Evolutionary conservation across 2,797 vertebrate species (phyloP), one percentile per base, ranked within the genome.

Genomic region (Eremophila alpestris): DNA sequence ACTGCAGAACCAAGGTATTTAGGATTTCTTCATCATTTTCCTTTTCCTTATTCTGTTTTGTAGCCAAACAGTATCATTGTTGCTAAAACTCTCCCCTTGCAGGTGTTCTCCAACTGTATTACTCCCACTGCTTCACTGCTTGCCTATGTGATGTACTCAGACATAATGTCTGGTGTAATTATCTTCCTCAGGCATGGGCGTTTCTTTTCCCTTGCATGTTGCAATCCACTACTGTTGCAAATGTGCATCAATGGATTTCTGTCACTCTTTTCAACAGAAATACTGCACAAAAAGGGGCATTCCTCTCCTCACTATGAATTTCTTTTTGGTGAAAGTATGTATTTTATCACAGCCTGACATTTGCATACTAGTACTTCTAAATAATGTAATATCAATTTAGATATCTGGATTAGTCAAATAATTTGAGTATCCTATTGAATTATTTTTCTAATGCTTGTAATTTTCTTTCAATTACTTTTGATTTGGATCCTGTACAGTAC

Each of bases 41-140:
- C 32, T 70, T 93, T 32, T 78, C n/a, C 36, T 90, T 55, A 46
- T 56, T 82, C 74, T 93, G 67, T 89, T 95, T 95, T 95, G 83
- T 90, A 92, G 89, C 54, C 74, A 95, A 95, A 95, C 63, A 93
- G 74, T 67, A 38, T 80, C 54, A 80, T n/a, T 95, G 67, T 90
- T 88, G 90, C 80, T 95, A 70, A 84, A 95, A 79, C 56, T 92
- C 86, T 90, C 30, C 84, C 32, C 38, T 92, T 90, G 90, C 95
- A 97, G 90, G 94, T 95, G 90, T 93, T 96, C 86, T 97, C 78
- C 86, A 93, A 80, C 92, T 94, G 52, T 64, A 56, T 80, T 87
- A 89, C 93, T 92, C 94, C 94, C 92, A 95, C 93, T 79, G 63
- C 59, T 93, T 87, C 71, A 26, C 80, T 95, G 74, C 94, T 95